phyloP scores from a whole-genome alignment of 2,113 vertebrate genomes.

The Semnornis frantzii region DNA sequence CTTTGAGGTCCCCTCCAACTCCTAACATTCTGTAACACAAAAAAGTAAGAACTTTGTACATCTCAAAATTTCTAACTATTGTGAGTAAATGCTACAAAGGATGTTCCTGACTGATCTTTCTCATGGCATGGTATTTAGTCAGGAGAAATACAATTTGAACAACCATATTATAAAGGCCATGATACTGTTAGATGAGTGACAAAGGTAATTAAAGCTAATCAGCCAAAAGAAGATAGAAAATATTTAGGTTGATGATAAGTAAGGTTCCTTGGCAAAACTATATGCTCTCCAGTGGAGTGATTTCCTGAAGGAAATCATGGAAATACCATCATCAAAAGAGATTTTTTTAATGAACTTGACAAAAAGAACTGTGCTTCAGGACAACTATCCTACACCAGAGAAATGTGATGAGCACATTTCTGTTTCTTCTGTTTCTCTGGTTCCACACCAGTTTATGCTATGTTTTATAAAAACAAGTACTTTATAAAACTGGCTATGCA shows the following conservation, averaged over 20 bases:
- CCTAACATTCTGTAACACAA: background rate
- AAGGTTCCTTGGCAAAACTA: background rate
- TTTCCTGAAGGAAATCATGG: constrained; percentile 13
- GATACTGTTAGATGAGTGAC: background rate
- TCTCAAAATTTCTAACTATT: background rate
- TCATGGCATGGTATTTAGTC: background rate
- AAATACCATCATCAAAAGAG: background rate
- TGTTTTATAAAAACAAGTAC: background rate
- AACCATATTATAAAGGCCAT: background rate
- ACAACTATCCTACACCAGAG: constrained; percentile 15
- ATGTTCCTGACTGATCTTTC: background rate
- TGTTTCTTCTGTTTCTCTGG: background rate
- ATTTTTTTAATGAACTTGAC: constrained; percentile 1
- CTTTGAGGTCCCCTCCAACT: no score
- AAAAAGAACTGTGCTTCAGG: constrained; percentile 11
- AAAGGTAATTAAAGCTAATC: background rate
- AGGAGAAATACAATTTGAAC: background rate
- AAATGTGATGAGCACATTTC: constrained; percentile 23
- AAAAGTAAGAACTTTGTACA: background rate
- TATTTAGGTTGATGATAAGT: background rate
- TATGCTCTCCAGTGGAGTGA: background rate
- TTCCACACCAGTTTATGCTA: background rate
- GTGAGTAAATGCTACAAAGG: background rate
- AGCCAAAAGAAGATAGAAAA: background rate
- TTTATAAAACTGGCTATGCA: background rate